Conservation (phyloP, 2,113 vertebrate genomes). For the Orthonyx spaldingii region DNA sequence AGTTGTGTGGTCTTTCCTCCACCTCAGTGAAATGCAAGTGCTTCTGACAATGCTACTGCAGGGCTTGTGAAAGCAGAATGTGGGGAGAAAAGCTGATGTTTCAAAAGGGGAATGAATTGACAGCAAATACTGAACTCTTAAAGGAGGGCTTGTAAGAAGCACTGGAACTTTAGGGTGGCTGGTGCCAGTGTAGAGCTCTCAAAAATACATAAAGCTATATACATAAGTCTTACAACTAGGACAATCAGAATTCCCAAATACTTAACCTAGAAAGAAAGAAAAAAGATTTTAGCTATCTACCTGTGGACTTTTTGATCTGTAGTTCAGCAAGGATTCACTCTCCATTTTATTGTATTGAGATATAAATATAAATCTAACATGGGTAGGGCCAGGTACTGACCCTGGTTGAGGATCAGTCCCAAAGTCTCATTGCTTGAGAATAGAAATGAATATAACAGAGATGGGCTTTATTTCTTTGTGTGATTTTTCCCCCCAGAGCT, state of each 20-base stretch:
- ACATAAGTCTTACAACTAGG: not conserved
- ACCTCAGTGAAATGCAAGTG: not conserved
- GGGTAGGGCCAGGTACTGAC: not conserved
- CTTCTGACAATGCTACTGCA: not conserved
- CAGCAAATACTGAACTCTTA: not conserved
- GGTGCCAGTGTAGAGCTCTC: not conserved
- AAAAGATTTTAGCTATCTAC: accelerated
- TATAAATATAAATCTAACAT: not conserved
- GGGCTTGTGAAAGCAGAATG: not conserved
- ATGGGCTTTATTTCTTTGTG: not conserved
- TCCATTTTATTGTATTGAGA: not conserved
- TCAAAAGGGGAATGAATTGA: not conserved
- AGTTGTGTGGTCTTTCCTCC: not conserved
- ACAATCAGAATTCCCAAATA: not conserved
- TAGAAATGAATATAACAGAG: not conserved
- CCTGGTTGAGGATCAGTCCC: not conserved
- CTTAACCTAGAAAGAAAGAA: not conserved
- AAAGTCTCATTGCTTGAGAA: not conserved
- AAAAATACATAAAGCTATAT: not conserved
- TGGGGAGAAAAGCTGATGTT: not conserved
- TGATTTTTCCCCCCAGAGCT: not conserved
- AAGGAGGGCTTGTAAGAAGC: accelerated
- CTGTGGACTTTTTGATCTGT: not conserved
- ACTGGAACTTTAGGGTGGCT: not conserved
- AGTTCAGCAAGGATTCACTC: not conserved